Evolutionary conservation across 1,140 invertebrate genomes (phyloP).

Genomic region (Antheraea pernyi): DNA sequence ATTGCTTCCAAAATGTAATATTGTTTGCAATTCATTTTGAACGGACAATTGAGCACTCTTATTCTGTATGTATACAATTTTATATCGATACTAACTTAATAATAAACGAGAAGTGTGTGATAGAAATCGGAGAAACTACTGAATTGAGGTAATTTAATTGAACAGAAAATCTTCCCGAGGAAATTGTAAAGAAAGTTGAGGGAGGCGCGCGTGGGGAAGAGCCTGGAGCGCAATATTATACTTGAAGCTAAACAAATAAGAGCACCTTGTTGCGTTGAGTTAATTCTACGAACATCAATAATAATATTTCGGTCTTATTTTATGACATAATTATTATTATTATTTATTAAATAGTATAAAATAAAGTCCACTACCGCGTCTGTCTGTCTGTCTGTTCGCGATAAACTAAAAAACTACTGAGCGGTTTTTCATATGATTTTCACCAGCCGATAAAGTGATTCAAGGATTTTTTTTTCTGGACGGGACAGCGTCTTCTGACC

Average conservation of each 20-base stretch:
- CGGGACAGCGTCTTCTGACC: no score
- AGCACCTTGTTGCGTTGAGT: slow-evolving; percentile 50
- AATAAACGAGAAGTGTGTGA: slow-evolving; percentile 36
- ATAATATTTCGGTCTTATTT: slow-evolving; percentile 42
- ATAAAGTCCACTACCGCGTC: no score
- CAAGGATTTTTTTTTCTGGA: no score
- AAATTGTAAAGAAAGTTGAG: slow-evolving; percentile 63
- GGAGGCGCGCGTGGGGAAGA: slow-evolving; percentile 46
- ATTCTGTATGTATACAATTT: slow-evolving; percentile 49
- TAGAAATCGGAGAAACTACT: slow-evolving; percentile 37
- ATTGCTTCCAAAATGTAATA: slow-evolving; percentile 78
- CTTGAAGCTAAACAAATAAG: slow-evolving; percentile 52
- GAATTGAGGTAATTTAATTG: slow-evolving; percentile 62
- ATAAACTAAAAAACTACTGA: no score
- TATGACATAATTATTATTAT: no score
- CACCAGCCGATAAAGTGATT: no score
- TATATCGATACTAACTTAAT: slow-evolving; percentile 58
- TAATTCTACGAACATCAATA: slow-evolving; percentile 47
- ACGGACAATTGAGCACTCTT: slow-evolving; percentile 72
- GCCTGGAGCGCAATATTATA: slow-evolving; percentile 53
- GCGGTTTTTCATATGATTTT: no score
- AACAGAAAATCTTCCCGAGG: slow-evolving; percentile 54
- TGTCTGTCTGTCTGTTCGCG: no score
- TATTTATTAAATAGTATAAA: no score
- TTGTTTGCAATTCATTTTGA: slow-evolving; percentile 77